phyloP scores from a whole-genome alignment of 2,888 invertebrate genomes.

The Cinara cedri region DNA sequence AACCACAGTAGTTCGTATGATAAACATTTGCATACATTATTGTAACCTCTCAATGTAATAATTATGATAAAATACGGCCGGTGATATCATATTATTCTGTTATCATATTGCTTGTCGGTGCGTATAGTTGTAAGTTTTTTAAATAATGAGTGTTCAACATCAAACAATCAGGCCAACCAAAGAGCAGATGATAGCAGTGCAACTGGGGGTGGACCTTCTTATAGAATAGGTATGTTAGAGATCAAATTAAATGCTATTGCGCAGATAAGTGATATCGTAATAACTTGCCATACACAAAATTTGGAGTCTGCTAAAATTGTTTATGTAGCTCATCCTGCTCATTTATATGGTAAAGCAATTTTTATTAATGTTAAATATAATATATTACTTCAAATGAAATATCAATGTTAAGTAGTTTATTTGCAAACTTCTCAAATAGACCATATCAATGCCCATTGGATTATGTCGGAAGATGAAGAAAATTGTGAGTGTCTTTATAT shows the following conservation, averaged over 20 bases:
- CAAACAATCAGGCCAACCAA: no score
- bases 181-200: no score
- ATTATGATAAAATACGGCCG: no score
- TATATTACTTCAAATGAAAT: background rate
- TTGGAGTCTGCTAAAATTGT: background rate
- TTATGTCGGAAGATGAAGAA: slow-evolving; percentile 1
- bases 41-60: no score
- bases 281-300: background rate
- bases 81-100: no score
- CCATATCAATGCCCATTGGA: no score
- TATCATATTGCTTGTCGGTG: no score
- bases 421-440: slow-evolving; percentile 2
- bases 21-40: no score
- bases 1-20: no score
- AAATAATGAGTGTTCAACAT: no score
- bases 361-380: no score
- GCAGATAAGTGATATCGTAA: background rate
- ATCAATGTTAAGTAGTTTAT: slow-evolving; percentile 7
- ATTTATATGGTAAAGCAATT: slow-evolving; percentile 3
- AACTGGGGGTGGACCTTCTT: slow-evolving; percentile 7
- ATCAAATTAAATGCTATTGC: slow-evolving; percentile 2
- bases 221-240: background rate
- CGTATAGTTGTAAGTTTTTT: no score
- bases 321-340: background rate
- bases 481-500: slow-evolving; percentile 2